Evolutionary conservation across 2,113 vertebrate species (phyloP), one percentile per base, ranked within the genome.

Genomic region (Genyomyrus donnyi): DNA sequence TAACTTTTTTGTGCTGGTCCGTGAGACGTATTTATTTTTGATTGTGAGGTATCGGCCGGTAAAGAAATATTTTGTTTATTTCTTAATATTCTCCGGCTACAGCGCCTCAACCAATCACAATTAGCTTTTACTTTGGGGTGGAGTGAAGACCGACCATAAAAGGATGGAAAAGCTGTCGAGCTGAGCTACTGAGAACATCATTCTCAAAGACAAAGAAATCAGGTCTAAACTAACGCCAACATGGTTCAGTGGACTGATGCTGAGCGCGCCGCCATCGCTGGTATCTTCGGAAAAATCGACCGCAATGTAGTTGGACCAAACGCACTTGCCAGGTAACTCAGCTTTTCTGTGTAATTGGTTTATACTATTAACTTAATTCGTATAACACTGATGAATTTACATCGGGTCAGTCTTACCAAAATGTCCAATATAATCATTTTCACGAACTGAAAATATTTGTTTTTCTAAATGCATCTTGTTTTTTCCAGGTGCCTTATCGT

Each of bases 401-500:
- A 31, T 3, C 21, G 2, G 21, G 7, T 62, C n/a, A 70, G 3
- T 70, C 1, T 70, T 3, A 24, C 39, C 24, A 7, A 88, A n/a
- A 42, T 45, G 53, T 24, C 2, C 1, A 39, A 35, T 52, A 15
- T 53, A 85, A 39, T 39, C 39, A 39, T 3, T 39, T 39, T 39
- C 39, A 39, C 39, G 39, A 39, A 39, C 3, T 70, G 62, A 13
- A 31, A 70, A 31, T 70, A 31, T 62, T 62, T 62, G 21, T n/a
- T 62, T 66, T 27, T 0, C 24, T 27, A 66, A 66, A 66, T 66
- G 58, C 24, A 27, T 66, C 58, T 66, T 66, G 3, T 27, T 66
- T 70, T 39, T 70, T n/a, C 62, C 56, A 94, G 93, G 87, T 92
- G 97, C 88, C 97, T 97, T 90, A 0, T 10, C 74, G 93, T 93